These are phyloP conservation scores for Syngnathoides biaculeatus DNA, from an alignment of 2,113 vertebrate genomes.

Conservation along the genomic window DNA sequence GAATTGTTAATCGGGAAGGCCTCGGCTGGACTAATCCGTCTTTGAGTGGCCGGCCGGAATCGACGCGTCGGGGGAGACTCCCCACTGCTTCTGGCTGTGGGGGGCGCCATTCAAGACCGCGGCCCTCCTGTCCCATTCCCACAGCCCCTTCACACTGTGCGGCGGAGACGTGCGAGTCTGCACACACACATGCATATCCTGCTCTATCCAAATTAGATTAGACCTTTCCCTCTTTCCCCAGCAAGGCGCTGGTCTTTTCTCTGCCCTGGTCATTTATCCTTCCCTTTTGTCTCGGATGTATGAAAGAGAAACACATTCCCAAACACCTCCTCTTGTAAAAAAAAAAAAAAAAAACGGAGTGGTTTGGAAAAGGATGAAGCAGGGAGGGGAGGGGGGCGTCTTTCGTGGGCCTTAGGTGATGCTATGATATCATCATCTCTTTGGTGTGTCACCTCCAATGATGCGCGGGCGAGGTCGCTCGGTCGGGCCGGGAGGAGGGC, in stretches of 20 bases:
- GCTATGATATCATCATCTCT: slow-evolving; percentile 44
- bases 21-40: slow-evolving; percentile 93
- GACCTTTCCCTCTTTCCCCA: slow-evolving; percentile 82
- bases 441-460: slow-evolving; percentile 61
- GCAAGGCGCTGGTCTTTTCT: slow-evolving; percentile 89
- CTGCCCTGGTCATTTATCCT: slow-evolving; percentile 78
- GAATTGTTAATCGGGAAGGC: slow-evolving; percentile 94
- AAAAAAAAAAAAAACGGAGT: no score
- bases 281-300: slow-evolving; percentile 65
- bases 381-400: no score
- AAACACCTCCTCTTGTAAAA: slow-evolving; percentile 57
- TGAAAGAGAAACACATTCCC: slow-evolving; percentile 72
- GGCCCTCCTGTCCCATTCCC: slow-evolving; percentile 90
- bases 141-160: slow-evolving; percentile 87
- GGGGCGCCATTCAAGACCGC: slow-evolving; percentile 86
- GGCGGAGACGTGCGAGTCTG: slow-evolving; percentile 66
- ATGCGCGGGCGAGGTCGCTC: slow-evolving; percentile 37
- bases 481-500: neutral
- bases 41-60: slow-evolving; percentile 92
- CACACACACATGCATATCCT: slow-evolving; percentile 58
- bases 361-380: slow-evolving; percentile 52
- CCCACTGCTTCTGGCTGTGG: slow-evolving; percentile 94
- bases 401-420: slow-evolving; percentile 58
- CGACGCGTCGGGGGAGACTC: slow-evolving; percentile 87
- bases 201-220: slow-evolving; percentile 99